Conservation (phyloP, 2,888 invertebrate genomes). For the Lasius platythorax region DNA sequence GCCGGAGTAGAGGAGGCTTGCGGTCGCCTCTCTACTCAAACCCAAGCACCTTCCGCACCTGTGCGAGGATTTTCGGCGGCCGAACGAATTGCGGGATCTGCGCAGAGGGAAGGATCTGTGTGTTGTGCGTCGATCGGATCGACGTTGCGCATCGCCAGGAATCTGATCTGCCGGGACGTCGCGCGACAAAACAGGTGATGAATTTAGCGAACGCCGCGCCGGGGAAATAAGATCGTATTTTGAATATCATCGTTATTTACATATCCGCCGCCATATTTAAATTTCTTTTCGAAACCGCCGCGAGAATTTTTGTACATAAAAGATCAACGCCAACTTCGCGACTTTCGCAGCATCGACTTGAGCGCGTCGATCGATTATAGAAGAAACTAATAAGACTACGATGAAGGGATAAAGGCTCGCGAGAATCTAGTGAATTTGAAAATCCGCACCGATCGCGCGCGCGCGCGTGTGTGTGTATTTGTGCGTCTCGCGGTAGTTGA, state of each 20-base stretch:
- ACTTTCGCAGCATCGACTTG: neutral
- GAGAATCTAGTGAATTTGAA: neutral
- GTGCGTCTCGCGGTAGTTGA: neutral
- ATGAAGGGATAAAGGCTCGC: neutral
- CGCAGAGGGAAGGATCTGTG: neutral
- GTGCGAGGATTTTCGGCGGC: conserved; percentile 58
- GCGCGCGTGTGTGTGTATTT: too few relatives aligned
- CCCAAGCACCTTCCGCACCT: conserved; percentile 69
- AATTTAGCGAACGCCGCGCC: neutral
- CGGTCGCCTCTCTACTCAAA: conserved; percentile 50
- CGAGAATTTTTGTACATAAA: neutral
- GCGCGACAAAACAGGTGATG: neutral
- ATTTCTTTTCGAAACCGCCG: neutral
- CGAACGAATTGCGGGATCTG: neutral
- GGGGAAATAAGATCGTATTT: neutral
- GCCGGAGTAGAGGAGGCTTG: conserved; percentile 58
- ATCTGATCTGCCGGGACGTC: too few relatives aligned
- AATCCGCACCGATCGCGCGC: neutral
- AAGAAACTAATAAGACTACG: neutral
- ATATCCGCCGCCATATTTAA: conserved; percentile 30
- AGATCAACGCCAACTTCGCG: neutral
- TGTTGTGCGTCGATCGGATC: neutral
- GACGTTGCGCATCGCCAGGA: too few relatives aligned
- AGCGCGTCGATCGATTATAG: neutral
- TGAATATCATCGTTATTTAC: neutral